These are phyloP conservation scores for Mallotus villosus DNA, from an alignment of 2,797 vertebrate species.

Conservation along the genomic window DNA sequence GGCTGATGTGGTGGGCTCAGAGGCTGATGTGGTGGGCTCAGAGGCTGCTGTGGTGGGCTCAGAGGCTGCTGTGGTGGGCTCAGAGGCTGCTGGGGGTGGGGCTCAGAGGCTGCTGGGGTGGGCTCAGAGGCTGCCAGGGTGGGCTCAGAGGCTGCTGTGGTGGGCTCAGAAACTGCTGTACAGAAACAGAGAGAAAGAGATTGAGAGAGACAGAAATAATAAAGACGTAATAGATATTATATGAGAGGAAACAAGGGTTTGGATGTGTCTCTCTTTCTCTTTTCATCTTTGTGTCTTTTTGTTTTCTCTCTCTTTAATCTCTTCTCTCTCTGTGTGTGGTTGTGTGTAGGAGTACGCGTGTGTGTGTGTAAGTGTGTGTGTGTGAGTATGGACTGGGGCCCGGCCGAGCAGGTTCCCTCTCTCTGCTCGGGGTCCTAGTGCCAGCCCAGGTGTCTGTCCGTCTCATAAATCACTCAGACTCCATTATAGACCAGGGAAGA, in stretches of 20 bases:
- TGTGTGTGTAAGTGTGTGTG: neutral
- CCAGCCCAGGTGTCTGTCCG: conserved; percentile 7
- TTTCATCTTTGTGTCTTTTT: neutral
- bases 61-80: neutral
- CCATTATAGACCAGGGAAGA: conserved; percentile 35
- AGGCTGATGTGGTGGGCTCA: too few species aligned
- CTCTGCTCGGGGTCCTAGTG: conserved; percentile 29
- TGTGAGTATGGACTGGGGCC: conserved; percentile 10
- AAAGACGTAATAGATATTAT: neutral
- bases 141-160: too few species aligned
- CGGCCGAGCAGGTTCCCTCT: conserved; percentile 15
- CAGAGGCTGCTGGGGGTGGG: too few species aligned
- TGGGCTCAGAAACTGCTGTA: neutral
- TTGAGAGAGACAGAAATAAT: neutral
- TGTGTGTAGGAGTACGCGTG: neutral
- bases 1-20: too few species aligned
- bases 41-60: neutral
- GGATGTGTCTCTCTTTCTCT: neutral
- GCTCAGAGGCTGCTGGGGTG: neutral
- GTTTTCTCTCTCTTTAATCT: too few species aligned
- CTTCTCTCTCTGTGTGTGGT: neutral
- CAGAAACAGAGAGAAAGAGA: neutral
- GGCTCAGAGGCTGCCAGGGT: neutral
- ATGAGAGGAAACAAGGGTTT: neutral
- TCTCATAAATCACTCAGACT: conserved; percentile 28